Conservation (phyloP, 2,113 vertebrate species). For the Corydoras sp. region DNA sequence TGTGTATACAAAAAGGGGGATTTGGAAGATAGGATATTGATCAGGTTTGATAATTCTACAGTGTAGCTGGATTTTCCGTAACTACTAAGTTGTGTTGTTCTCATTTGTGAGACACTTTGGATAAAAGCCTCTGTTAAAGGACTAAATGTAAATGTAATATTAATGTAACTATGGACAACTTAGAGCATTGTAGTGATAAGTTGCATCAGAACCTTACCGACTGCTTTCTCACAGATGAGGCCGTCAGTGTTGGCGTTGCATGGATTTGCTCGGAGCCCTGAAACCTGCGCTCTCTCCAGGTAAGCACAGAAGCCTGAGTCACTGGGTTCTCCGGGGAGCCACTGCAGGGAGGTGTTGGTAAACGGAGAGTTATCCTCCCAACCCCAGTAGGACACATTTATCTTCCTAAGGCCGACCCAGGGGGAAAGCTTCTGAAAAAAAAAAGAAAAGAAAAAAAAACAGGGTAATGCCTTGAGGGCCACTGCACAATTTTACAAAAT, state of each 20-base stretch:
- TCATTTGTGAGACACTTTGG: no score
- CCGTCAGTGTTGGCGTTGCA: conserved; percentile 84
- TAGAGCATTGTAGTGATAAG: no score
- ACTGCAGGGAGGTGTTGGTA: conserved; percentile 82
- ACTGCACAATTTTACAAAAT: neutral
- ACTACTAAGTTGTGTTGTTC: no score
- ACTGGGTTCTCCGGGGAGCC: conserved; percentile 84
- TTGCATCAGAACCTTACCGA: conserved; percentile 54
- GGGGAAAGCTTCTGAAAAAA: conserved; percentile 77
- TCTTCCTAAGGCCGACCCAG: conserved; percentile 94
- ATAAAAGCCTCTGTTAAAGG: no score
- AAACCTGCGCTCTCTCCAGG: conserved; percentile 72
- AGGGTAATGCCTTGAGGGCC: neutral
- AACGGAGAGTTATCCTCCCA: conserved; percentile 97
- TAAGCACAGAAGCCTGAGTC: conserved; percentile 95
- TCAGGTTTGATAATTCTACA: no score
- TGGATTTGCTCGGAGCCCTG: conserved; percentile 81
- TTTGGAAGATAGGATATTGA: no score
- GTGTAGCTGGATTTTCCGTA: no score
- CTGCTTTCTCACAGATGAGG: conserved; percentile 84
- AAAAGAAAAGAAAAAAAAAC: neutral
- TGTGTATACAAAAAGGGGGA: no score
- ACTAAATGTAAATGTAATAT: no score
- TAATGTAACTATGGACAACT: no score
- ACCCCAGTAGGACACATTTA: conserved; percentile 96